Base-by-base conservation (phyloP, 2,797 vertebrate species). In the Enteromius anoplus region DNA sequence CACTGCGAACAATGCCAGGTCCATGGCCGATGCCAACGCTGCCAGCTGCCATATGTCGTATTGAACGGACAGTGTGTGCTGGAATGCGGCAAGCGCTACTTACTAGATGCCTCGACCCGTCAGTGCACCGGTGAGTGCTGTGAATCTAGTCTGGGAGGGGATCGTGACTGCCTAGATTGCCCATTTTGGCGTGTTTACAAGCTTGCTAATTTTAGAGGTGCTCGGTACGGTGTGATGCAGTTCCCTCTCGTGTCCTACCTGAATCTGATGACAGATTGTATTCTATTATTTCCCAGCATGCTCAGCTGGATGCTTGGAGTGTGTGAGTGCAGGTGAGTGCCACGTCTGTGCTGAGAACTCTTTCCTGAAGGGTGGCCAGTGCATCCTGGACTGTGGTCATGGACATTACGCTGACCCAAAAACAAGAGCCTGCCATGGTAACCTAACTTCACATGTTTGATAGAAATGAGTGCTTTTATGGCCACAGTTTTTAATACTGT, bases 391-490 rank as follows among this genome's bases (percentile, higher is more conserved):
- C 88, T 99, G 98, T 87, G 93, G 95, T 51, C 93, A 76, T 0
- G 95, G 96, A 55, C 96, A 95, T 91, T 95, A 95, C 8, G 86
- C 91, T 5, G 93, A 96, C 80, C 75, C 32, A 3, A 80, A 81
- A 87, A 96, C 89, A 55, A 93, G 94, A 70, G 90, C 87, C n/a
- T 99, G 98, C 89, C 83, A 95, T 80, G 96, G 98, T 98, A 91
- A 85, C 17, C 78, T 17, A 10, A 8, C 32, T 49, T 79, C 21
- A 23, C 47, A 68, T 40, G 37, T 78, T 26, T 47, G 15, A 29
- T 17, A 81, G 7, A 71, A 60, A 80, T 17, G 0, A 64, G 15
- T 32, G 32, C 21, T 17, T 53, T 58, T 58, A 14, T 53, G 29
- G 17, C 8, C 37, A 75, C 8, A 23, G n/a, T 75, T 40, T 53